Percentiles rank a stretch among this genome's conserved stretches.
Evolutionary conservation across 2,797 vertebrate species (phyloP).

Genomic region (Chaenodraco wilsoni): DNA sequence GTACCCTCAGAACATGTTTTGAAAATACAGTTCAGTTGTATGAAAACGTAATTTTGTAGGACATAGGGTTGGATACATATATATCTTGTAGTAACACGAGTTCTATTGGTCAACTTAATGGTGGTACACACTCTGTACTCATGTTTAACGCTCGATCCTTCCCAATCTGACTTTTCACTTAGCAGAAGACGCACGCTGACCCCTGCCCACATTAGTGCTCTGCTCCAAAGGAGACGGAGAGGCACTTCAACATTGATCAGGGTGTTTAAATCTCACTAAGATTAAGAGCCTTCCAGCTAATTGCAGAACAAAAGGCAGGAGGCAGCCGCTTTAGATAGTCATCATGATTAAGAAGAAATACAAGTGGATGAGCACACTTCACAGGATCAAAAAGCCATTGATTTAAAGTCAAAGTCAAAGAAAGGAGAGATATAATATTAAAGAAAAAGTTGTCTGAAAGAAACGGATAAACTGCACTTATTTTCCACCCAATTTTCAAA

Average conservation of each 20-base stretch:
- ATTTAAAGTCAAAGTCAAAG: not conserved
- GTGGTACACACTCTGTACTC: not conserved
- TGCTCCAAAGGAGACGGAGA: slow-evolving; percentile 50
- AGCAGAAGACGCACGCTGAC: slow-evolving; percentile 41
- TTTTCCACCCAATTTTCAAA: not conserved
- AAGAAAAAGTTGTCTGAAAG: not conserved
- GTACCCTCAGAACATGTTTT: too few relatives aligned
- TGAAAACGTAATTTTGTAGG: too few relatives aligned
- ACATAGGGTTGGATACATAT: too few relatives aligned
- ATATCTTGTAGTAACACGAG: not conserved
- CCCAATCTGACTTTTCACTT: slow-evolving; percentile 50
- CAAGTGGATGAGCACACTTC: slow-evolving; percentile 39
- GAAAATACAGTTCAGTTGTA: too few relatives aligned
- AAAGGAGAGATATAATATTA: not conserved
- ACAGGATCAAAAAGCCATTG: slow-evolving; percentile 24
- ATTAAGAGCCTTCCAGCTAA: slow-evolving; percentile 71
- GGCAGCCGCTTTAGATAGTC: slow-evolving; percentile 42
- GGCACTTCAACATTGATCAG: slow-evolving; percentile 67
- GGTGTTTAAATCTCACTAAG: slow-evolving; percentile 68
- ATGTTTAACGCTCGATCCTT: slow-evolving; percentile 54
- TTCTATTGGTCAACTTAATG: not conserved
- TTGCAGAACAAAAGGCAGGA: slow-evolving; percentile 73
- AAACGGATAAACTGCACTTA: not conserved
- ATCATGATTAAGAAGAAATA: slow-evolving; percentile 60
- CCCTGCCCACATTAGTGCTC: slow-evolving; percentile 45